Evolutionary conservation across 1,140 invertebrate species (phyloP), one percentile per base, ranked within the genome.

Genomic region (Caenorhabditis briggsae): DNA sequence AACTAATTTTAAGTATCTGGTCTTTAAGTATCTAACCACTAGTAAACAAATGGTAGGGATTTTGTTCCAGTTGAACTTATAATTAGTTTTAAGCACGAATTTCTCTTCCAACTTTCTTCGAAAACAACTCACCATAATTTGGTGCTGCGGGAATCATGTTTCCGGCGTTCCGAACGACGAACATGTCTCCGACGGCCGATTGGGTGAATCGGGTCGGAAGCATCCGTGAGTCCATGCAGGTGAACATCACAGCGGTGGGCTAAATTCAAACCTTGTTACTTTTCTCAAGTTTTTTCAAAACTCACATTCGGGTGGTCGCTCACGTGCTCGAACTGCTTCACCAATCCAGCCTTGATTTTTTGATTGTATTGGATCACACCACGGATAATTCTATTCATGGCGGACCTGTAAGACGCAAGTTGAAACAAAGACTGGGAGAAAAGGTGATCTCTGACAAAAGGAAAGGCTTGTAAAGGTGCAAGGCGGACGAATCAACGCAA

Each of bases 141-240:
- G 95, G 95, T 33, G 95, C 95, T 92, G 97, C 95, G 18, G 96
- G 96, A 89, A 97, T 95, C 59, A 97, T 93, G 92, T 97, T 97
- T n/a, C 97, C 97, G 82, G 96, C 96, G 94, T 98, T 98, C 93
- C 96, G 94, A 0, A 98, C 95, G 91, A 97, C 95, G 94, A 97
- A 98, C 96, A 97, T 97, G 92, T 98, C 96, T 61, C 97, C 97
- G 88, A 97, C 96, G 92, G 96, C 94, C 93, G 96, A 96, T 94
- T 98, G 85, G 53, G 96, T 97, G 93, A 97, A 97, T 92, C 96
- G 94, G 86, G 96, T 97, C 20, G 96, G 96, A 89, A 97, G 95
- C 95, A 98, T 97, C 94, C 97, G 94, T 93, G 96, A 96, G 94
- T 98, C 97, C 95, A 98, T 97, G 93, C 97, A 98, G 20, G 96